Conservation (phyloP, 2,797 vertebrate species). For the Myripristis jacobus region DNA sequence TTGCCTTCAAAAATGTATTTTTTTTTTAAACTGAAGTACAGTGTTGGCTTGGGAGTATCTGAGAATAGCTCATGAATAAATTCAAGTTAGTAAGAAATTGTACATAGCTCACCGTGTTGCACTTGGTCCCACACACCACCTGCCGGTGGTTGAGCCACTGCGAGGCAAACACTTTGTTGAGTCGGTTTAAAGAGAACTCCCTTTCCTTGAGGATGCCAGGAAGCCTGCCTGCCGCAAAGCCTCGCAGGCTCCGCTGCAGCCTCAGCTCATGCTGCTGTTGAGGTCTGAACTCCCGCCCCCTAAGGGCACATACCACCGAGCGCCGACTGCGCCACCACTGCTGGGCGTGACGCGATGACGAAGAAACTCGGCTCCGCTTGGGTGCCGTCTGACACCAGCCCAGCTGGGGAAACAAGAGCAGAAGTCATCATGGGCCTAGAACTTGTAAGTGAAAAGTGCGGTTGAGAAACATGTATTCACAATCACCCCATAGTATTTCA, state of each 20-base stretch:
- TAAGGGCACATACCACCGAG: constrained; percentile 93
- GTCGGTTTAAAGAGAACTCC: constrained; percentile 93
- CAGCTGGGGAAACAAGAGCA: constrained; percentile 62
- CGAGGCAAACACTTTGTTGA: constrained; percentile 99
- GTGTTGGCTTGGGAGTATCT: neutral
- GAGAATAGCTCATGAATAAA: neutral
- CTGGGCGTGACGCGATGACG: constrained; percentile 84
- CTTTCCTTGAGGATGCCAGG: constrained; percentile 92
- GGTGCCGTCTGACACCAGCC: constrained; percentile 82
- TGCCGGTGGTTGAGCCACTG: constrained; percentile 98
- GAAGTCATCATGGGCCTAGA: neutral
- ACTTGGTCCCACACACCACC: constrained; percentile 98
- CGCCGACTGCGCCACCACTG: constrained; percentile 87
- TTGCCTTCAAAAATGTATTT: too few species aligned
- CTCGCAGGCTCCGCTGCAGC: constrained; percentile 88
- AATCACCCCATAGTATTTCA: neutral
- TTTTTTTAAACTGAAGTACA: neutral
- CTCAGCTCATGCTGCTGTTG: constrained; percentile 89
- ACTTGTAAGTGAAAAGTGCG: too few species aligned
- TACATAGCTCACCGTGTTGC: constrained; percentile 91
- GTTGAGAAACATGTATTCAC: neutral
- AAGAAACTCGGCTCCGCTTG: constrained; percentile 82
- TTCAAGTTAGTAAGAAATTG: constrained; percentile 5
- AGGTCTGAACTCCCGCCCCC: constrained; percentile 91
- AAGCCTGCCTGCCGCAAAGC: constrained; percentile 92